These are phyloP conservation scores for Drosophila tanythrix DNA, from an alignment of 2,888 invertebrate species.

Conservation along the genomic window DNA sequence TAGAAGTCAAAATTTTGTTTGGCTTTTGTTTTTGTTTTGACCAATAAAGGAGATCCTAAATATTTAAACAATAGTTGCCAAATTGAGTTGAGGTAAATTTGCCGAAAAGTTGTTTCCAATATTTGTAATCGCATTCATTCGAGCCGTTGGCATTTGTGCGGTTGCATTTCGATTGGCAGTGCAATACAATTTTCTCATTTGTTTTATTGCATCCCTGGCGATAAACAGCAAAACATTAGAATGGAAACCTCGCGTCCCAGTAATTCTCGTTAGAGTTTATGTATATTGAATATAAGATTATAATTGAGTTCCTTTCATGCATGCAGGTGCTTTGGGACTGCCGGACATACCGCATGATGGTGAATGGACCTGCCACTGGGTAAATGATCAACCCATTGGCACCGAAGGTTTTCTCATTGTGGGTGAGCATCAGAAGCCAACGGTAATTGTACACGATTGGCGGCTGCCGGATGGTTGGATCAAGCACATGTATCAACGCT, in stretches of 20 bases:
- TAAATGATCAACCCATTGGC: constrained; percentile 90
- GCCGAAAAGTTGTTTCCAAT: neutral
- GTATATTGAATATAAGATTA: neutral
- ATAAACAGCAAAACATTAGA: constrained; percentile 8
- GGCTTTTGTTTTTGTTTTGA: neutral
- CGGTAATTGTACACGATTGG: constrained; percentile 89
- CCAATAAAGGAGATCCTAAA: neutral
- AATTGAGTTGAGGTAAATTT: neutral
- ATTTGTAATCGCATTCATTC: neutral
- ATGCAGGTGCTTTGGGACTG: constrained; percentile 83
- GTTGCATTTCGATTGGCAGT: constrained; percentile 19
- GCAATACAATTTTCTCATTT: neutral
- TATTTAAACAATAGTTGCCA: neutral
- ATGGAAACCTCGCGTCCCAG: constrained; percentile 5
- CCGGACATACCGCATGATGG: constrained; percentile 85
- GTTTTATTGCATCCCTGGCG: constrained; percentile 14
- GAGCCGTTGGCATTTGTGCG: constrained; percentile 10
- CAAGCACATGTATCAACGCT: constrained; percentile 91
- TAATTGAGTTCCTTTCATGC: neutral
- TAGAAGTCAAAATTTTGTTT: neutral
- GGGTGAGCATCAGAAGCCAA: constrained; percentile 85
- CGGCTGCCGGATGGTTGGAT: constrained; percentile 91
- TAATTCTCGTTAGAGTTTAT: constrained; percentile 5
- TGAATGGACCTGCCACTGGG: constrained; percentile 89
- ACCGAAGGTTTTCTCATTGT: constrained; percentile 85